Evolutionary conservation across 2,113 vertebrate species (phyloP), one percentile per base, ranked within the genome.

Genomic region (Cynopterus brachyotis): DNA sequence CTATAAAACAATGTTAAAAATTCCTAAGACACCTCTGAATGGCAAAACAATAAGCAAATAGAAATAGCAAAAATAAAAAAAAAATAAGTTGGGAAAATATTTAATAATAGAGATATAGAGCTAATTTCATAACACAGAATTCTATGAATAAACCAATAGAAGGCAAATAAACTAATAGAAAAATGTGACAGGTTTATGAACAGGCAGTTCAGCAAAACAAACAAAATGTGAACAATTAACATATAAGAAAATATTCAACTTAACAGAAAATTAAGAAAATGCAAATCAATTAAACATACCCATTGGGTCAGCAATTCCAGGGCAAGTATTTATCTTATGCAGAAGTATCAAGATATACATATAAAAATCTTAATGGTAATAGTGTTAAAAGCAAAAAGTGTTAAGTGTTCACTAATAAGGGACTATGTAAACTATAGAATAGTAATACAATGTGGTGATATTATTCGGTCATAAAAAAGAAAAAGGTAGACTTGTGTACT

Each of bases 241-340:
- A 72, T 28, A 73, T 22, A 10, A 90, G 35, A 55, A 94, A 84
- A 86, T 42, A 42, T 90, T 92, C 60, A 95, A 66, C 7, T 82
- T 90, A 96, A 91, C 19, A 60, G 80, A 93, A 75, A 96, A 95
- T 57, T 28, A 57, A 84, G 59, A 85, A 89, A 92, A 94, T n/a
- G 17, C 19, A 75, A 89, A 64, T 26, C 45, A 75, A 95, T 57
- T 70, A 83, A 84, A 84, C 16, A 24, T 42, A 94, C 1, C 0
- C 10, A 64, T 45, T 60, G 35, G 72, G 55, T 30, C 3, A 83
- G 40, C 15, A 80, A 91, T 81, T 75, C 3, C 12, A 96, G 40
- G 75, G 4, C 17, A 60, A 93, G 4, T 16, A 80, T 88, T 96
- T 72, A 81, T 59, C 20, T 70, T 96, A 83, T 37, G 20, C 17